Percentiles rank a stretch among this genome's conserved stretches.
Conservation (phyloP, 2,113 vertebrate species). For the Edolisoma coerulescens region DNA sequence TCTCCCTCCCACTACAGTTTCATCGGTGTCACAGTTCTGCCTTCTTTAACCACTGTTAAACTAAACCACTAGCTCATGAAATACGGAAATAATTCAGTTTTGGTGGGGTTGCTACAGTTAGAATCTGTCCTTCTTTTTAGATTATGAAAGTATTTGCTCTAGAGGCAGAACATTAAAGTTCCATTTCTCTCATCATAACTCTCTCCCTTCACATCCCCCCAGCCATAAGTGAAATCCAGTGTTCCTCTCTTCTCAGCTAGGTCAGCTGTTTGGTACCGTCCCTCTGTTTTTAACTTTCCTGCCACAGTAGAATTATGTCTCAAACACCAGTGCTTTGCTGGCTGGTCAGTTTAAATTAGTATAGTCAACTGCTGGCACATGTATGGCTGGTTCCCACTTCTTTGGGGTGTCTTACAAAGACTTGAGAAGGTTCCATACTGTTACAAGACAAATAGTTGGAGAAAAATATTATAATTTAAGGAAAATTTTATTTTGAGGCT, state of each 20-base stretch:
- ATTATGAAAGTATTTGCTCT: neutral
- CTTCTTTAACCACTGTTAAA: neutral
- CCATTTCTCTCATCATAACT: neutral
- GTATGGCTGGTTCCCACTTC: neutral
- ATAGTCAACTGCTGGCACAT: accelerated
- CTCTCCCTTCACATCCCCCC: too few relatives aligned
- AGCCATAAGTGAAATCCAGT: neutral
- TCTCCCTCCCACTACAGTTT: neutral
- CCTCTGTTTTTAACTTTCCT: neutral
- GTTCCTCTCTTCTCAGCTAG: neutral
- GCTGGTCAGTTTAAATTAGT: neutral
- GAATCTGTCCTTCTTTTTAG: neutral
- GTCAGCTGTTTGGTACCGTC: neutral
- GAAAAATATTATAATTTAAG: neutral
- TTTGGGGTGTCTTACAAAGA: neutral
- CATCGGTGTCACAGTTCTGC: neutral
- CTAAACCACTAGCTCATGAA: neutral
- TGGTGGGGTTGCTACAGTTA: neutral
- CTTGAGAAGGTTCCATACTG: neutral
- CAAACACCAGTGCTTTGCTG: neutral
- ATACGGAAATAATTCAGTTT: neutral
- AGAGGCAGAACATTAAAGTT: neutral
- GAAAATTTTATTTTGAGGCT: neutral
- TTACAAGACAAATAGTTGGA: neutral
- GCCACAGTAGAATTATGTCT: neutral